These are phyloP conservation scores for Muscicapa comitata DNA, from an alignment of 2,797 vertebrate genomes.

Conservation along the genomic window DNA sequence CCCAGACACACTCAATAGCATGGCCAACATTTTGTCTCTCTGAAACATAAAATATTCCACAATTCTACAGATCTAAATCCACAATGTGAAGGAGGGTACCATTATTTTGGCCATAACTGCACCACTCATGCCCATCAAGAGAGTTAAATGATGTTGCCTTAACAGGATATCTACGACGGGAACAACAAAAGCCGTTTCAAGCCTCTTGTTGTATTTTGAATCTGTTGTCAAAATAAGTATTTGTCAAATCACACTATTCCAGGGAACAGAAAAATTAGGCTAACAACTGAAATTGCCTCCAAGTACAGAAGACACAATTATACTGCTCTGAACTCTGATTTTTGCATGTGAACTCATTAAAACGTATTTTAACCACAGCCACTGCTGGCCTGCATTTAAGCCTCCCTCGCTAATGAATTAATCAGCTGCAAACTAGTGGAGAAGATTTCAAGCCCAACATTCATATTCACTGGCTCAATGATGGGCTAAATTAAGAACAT, in stretches of 20 bases:
- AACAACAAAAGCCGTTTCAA: background rate
- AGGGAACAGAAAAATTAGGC: background rate
- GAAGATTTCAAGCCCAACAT: background rate
- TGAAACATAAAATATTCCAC: background rate
- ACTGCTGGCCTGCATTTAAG: background rate
- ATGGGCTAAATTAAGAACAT: background rate
- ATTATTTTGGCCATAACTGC: background rate
- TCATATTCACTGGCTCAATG: background rate
- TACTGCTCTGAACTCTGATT: background rate
- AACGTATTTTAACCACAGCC: background rate
- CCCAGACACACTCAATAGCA: background rate
- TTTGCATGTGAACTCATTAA: background rate
- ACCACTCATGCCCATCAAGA: background rate
- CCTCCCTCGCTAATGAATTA: background rate
- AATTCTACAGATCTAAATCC: background rate
- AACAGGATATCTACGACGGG: background rate
- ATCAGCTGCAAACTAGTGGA: background rate
- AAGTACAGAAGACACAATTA: background rate
- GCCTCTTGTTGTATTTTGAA: background rate
- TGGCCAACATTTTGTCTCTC: background rate
- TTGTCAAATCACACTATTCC: background rate
- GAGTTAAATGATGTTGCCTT: background rate
- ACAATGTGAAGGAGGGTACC: fast-evolving
- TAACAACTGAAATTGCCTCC: background rate
- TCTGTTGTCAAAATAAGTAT: background rate